Evolutionary conservation across 2,888 invertebrate genomes (phyloP).

Genomic region (Acanthoscelides obtectus): DNA sequence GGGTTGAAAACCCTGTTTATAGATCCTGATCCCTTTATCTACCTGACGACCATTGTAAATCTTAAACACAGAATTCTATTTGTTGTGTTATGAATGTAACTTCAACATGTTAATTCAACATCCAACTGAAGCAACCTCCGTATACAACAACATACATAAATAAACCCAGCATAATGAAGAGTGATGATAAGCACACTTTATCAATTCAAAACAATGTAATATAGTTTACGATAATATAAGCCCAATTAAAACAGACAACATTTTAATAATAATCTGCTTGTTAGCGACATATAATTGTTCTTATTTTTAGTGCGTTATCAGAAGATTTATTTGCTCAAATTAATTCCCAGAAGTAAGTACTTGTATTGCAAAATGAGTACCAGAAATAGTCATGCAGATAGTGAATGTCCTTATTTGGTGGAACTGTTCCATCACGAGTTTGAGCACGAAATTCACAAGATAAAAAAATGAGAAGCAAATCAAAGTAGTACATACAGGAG

Average conservation of each 20-base stretch:
- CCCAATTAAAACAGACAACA: neutral
- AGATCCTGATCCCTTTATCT: no score
- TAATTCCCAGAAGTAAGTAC: neutral
- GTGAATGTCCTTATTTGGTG: neutral
- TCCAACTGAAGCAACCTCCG: neutral
- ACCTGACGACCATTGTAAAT: no score
- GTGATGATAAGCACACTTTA: neutral
- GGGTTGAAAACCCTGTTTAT: no score
- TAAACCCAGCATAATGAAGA: neutral
- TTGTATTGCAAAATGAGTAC: neutral
- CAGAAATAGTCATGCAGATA: neutral
- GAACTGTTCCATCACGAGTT: neutral
- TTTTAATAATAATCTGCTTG: neutral
- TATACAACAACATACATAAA: neutral
- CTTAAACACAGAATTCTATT: no score
- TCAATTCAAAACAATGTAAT: neutral
- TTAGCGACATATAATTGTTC: neutral
- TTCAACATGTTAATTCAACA: no score
- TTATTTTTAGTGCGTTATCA: neutral
- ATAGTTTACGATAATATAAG: neutral
- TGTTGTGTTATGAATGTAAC: no score
- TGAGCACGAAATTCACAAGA: no score
- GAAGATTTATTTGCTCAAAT: neutral
- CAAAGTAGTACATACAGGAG: no score
- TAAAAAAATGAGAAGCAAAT: no score